Evolutionary conservation across 1,140 invertebrate species (phyloP), one percentile per base, ranked within the genome.

Genomic region (Hermetia illucens): DNA sequence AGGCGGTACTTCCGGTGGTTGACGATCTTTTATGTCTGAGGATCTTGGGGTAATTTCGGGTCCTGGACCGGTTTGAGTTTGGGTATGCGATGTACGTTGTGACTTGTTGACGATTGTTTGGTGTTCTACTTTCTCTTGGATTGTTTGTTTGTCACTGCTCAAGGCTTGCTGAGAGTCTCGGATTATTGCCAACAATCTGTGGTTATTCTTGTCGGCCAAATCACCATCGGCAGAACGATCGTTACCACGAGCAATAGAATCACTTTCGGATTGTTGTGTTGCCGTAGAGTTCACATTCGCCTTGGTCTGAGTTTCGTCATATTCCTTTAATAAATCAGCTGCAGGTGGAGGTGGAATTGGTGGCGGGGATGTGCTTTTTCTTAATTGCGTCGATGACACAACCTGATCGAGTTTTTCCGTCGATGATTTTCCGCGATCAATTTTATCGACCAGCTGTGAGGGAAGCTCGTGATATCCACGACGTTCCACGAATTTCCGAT

Each of bases 401-500:
- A n/a, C 15, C 10, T 56, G 48, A 17, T 44, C 39, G 39, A 44
- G 34, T 40, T 55, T 40, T 16, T 53, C n/a, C n/a, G n/a, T n/a
- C n/a, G n/a, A n/a, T n/a, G n/a, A n/a, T n/a, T n/a, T n/a, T n/a
- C n/a, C 52, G 25, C 33, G 36, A 37, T 60, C 49, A 33, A 51
- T 40, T 16, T 38, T 35, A 5, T 47, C 46, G 36, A 62, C 53
- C 36, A 55, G 46, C 21, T 47, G 49, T 4, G 46, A 17, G 47
- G 48, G 41, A 46, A 52, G 36, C 50, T 72, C 70, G 44, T 71
- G 65, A 47, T 74, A 75, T 6, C 66, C 66, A 36, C 69, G 65
- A 18, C 76, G 61, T 41, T 79, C 70, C 2, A 75, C 45, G 48
- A 73, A 79, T 48, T 81, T 82, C 25, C 64, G 65, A 47, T 82